Conservation (phyloP, 2,888 invertebrate genomes). For the Steinernema scapterisci region DNA sequence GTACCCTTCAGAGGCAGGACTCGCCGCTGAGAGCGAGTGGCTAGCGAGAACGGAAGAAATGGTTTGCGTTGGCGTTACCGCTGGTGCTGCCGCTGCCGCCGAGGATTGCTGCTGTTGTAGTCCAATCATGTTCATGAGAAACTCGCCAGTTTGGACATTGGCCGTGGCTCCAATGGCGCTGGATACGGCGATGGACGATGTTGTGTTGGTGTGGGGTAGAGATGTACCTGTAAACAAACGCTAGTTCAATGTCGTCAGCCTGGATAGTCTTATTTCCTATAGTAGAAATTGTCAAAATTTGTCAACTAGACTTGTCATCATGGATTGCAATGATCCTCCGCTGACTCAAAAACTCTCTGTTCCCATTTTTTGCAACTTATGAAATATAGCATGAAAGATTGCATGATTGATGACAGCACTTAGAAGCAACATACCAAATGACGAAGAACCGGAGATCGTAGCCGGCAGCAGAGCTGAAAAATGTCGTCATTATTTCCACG, state of each 20-base stretch:
- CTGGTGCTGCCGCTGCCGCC: too few species aligned
- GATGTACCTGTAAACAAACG: not conserved
- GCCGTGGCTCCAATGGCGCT: slow-evolving; percentile 49
- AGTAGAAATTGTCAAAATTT: too few species aligned
- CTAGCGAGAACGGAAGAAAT: not conserved
- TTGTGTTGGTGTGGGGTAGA: slow-evolving; percentile 1
- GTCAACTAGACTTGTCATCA: too few species aligned
- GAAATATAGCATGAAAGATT: not conserved
- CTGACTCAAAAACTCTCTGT: too few species aligned
- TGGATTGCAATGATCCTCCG: too few species aligned
- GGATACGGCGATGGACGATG: not conserved
- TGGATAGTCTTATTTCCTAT: too few species aligned
- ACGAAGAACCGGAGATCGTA: slow-evolving; percentile 9
- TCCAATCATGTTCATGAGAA: slow-evolving; percentile 34
- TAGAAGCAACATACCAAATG: slow-evolving; percentile 17
- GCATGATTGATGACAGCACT: not conserved
- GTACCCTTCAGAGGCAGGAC: slow-evolving; percentile 20
- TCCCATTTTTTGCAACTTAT: not conserved
- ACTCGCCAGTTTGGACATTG: slow-evolving; percentile 50
- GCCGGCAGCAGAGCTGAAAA: slow-evolving; percentile 19
- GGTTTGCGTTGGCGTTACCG: slow-evolving; percentile 7
- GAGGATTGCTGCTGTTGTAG: slow-evolving; percentile 45
- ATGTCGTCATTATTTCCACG: not conserved
- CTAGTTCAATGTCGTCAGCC: too few species aligned
- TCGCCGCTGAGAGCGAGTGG: slow-evolving; percentile 3